Evolutionary conservation across 2,797 vertebrate species (phyloP), one percentile per base, ranked within the genome.

Genomic region (Enteromius viviparus): DNA sequence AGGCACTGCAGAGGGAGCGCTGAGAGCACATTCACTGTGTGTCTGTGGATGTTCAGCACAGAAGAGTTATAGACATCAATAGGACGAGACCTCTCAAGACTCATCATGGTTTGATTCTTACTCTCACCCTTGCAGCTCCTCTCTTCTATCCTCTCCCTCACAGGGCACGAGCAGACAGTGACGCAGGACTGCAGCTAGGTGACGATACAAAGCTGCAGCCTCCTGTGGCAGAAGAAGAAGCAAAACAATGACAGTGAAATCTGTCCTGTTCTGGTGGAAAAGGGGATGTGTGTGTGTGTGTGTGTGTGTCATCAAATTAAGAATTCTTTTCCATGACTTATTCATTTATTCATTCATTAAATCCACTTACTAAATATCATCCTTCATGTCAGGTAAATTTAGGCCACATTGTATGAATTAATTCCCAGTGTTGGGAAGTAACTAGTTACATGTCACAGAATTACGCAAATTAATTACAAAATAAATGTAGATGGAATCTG

Each of bases 51-150:
- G 19, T 26, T 37, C 23, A 55, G 34, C 51, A 34, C 55, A 83
- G 29, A 23, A 53, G 21, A 69, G 34, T 72, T 53, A 65, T 1
- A 55, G 6, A 40, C 53, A 76, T 47, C 23, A 72, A 70, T 8
- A 34, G 42, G 17, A 77, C 29, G 47, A 66, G 37, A 65, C 12
- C 51, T 70, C 47, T 68, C 21, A 58, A 47, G n/a, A 76, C 49
- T 64, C 53, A 49, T 49, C 4, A 2, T 40, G 68, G 7, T 85
- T 32, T 89, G 86, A 87, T 78, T 93, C 55, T 94, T 91, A 8
- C 92, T 91, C 91, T 94, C 88, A 95, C 94, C 94, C 93, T 85
- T 95, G 93, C 76, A 95, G 92, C 49, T 95, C 95, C 72, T 95
- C 93, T 1, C 91, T 93, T 62, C 93, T 89, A 0, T 94, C 93